Base-by-base conservation (phyloP, 2,113 vertebrate species). In the Leptobrachium ailaonicum region DNA sequence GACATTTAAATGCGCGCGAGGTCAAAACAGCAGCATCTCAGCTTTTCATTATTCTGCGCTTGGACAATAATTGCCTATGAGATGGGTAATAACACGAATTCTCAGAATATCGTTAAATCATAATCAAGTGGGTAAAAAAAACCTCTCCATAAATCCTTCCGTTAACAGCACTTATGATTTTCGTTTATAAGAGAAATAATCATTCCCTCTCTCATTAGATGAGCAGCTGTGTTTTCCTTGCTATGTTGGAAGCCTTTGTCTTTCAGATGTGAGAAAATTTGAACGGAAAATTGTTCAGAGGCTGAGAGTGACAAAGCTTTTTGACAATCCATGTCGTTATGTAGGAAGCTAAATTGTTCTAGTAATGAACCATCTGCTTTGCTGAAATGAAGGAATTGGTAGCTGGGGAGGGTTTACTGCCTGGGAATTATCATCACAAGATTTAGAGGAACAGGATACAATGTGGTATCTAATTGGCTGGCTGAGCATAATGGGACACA, bases 331-430 rank as follows among this genome's bases (percentile, higher is more conserved):
- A 10, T 2, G 60, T 40, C 40, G 45, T 12, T 40, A 32, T 41
- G 4, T 13, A 66, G 41, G 60, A 54, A 73, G 44, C 63, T 54
- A 32, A 32, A 32, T 32, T 32, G 63, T 14, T 53, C 54, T 40
- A 58, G 71, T 67, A 45, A 80, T 32, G 9, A 80, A 60, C 78
- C 78, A 74, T 80, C 78, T 80, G 78, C 14, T 67, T 9, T 41
- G 58, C 40, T 58, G 50, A 67, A 66, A 68, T 40, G 1, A 41
- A 72, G 70, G 47, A 40, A 72, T 44, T 11, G 58, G 40, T 42
- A 73, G 69, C 63, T 43, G 60, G 53, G 41, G 54, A 56, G 10
- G 41, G 12, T 54, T 54, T 77, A 20, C 44, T 32, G 50, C 32
- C 32, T 77, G 53, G 56, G 56, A 77, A 77, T 77, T 66, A 73